Percentiles rank a stretch among this genome's conserved stretches.
Evolutionary conservation across 1,140 invertebrate genomes (phyloP).

Genomic region (Pomacea maculata): DNA sequence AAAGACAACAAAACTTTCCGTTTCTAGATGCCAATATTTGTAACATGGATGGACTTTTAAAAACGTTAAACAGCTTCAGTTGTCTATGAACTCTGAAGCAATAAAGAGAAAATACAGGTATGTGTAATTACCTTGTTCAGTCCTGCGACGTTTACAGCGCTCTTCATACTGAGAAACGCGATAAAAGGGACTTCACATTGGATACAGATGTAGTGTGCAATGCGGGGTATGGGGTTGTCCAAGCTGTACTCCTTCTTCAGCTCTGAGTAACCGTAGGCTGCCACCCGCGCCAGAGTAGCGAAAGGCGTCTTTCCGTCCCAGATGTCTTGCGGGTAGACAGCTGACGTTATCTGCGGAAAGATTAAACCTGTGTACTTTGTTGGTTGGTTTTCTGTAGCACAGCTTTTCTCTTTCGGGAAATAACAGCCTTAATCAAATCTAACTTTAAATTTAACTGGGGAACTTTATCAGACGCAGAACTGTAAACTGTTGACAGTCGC

Average conservation of each 20-base stretch:
- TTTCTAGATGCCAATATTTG: too few relatives aligned
- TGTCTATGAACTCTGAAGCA: too few relatives aligned
- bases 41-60: too few relatives aligned
- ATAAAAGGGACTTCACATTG: constrained; percentile 35
- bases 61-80: too few relatives aligned
- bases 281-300: constrained; percentile 27
- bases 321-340: constrained; percentile 32
- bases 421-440: too few relatives aligned
- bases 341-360: constrained; percentile 6
- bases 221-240: constrained; percentile 29
- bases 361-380: too few relatives aligned
- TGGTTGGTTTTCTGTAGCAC: too few relatives aligned
- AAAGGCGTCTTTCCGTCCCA: constrained; percentile 28
- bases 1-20: too few relatives aligned
- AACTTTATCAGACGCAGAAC: too few relatives aligned
- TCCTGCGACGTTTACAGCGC: constrained; percentile 36
- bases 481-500: too few relatives aligned
- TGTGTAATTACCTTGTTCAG: constrained; percentile 28
- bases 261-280: constrained; percentile 25
- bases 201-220: constrained; percentile 39
- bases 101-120: background rate
- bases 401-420: too few relatives aligned
- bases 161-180: constrained; percentile 34
- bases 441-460: too few relatives aligned
- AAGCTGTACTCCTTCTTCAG: constrained; percentile 12